Evolutionary conservation across 92 coral and sea anemone species (phyloP).

Genomic region (Pocillopora grandis): DNA sequence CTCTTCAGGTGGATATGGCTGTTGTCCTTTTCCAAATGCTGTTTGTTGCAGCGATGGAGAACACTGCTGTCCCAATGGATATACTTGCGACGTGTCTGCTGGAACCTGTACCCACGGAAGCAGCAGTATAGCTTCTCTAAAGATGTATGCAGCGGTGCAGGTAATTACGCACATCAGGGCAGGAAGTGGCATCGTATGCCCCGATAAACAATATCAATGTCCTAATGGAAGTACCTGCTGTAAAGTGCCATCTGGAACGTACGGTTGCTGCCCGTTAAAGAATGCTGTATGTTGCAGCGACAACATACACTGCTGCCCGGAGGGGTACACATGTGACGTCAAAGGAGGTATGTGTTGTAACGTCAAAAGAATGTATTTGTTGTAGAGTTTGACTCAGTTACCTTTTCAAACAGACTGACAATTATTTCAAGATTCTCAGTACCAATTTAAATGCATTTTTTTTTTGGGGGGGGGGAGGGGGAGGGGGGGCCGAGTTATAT

Average conservation of each 20-base stretch:
- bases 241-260: conserved; percentile 20
- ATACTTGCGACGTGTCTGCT: conserved; percentile 3
- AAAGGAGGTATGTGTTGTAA: conserved; percentile 20
- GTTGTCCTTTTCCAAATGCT: conserved; percentile 50
- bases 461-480: too few species aligned
- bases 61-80: conserved; percentile 48
- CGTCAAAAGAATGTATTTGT: not conserved
- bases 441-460: too few species aligned
- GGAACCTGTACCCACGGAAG: not conserved
- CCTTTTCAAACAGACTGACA: too few species aligned
- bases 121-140: not conserved
- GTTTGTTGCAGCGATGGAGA: conserved; percentile 37
- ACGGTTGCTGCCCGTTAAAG: conserved; percentile 61
- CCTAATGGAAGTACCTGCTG: conserved; percentile 35
- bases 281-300: conserved; percentile 54
- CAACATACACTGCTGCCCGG: conserved; percentile 56
- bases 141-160: conserved; percentile 19
- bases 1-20: conserved; percentile 1
- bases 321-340: conserved; percentile 52
- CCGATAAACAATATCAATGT: conserved; percentile 43
- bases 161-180: not conserved
- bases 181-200: conserved; percentile 4
- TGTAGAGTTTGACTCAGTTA: not conserved
- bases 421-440: too few species aligned
- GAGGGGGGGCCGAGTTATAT: too few species aligned